Evolutionary conservation across 2,888 invertebrate genomes (phyloP), one percentile per base, ranked within the genome.

Genomic region (Lasioglossum marginatum): DNA sequence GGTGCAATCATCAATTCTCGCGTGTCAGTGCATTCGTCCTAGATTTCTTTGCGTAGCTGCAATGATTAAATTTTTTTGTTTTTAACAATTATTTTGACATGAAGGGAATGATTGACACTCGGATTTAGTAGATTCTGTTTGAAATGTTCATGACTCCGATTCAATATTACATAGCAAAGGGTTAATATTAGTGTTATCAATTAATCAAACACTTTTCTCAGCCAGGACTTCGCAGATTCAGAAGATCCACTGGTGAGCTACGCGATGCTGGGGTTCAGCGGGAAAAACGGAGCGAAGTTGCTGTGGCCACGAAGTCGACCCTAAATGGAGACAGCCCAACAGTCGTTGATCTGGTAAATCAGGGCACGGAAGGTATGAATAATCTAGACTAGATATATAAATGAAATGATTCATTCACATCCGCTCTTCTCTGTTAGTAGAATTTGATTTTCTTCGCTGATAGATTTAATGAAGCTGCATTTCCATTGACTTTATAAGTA

Each of bases 271-370:
- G 82, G 81, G 14, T 1, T 10, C 70, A 79, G 48, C 75, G n/a
- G 79, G 31, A 0, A 60, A 76, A 73, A 52, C 37, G 5, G 19
- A 16, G 63, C 70, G 45, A 77, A 52, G 27, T 43, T 88, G 87
- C 70, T 89, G 77, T 93, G 91, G 92, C 92, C 92, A 6, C 86
- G 93, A 79, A 90, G 86, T 27, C 91, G 92, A 14, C 92, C 92
- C 16, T 92, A 90, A 82, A 70, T 19, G 31, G 43, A 1, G 23
- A 78, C 43, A 8, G 23, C 14, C 12, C 63, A 45, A 40, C 77
- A 68, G 66, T 81, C 74, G 79, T 76, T 40, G 83, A 89, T 82
- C 86, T 82, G 34, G 75, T 73, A 73, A 78, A 43, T 82, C 80
- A 77, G 75, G 48, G 77, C n/a, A 66, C 71, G 23, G 60, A 83